Evolutionary conservation across 1,140 invertebrate genomes (phyloP).

Genomic region (Diabrotica virgifera): DNA sequence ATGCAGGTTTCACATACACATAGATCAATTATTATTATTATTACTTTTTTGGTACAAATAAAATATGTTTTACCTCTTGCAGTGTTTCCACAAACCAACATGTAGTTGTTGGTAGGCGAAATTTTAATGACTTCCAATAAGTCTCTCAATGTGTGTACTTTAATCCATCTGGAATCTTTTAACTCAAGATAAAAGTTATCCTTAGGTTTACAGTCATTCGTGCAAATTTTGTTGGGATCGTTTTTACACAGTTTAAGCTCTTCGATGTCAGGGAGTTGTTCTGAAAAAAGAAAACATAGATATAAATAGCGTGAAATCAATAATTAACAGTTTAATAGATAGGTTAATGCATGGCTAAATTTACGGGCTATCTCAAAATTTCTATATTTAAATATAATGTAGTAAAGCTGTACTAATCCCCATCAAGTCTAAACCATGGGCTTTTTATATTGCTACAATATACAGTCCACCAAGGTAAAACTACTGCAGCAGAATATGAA

Average conservation of each 20-base stretch:
- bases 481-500: no score
- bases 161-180: constrained; percentile 33
- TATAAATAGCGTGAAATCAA: no score
- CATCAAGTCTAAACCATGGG: no score
- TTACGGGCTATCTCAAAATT: not conserved
- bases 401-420: no score
- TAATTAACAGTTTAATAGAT: no score
- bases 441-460: no score
- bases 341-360: not conserved
- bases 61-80: constrained; percentile 34
- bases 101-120: constrained; percentile 32
- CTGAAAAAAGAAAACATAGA: not conserved
- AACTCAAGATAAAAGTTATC: constrained; percentile 21
- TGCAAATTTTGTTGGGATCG: constrained; percentile 8
- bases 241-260: constrained; percentile 22
- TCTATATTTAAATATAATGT: no score
- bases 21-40: not conserved
- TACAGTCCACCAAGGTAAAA: no score
- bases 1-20: no score
- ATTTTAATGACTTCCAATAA: constrained; percentile 31
- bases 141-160: constrained; percentile 33
- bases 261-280: constrained; percentile 32
- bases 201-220: constrained; percentile 17
- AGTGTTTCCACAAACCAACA: constrained; percentile 42
- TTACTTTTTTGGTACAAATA: not conserved